Evolutionary conservation across 2,888 invertebrate species (phyloP), one percentile per base, ranked within the genome.

Genomic region (Itoplectis maculator): DNA sequence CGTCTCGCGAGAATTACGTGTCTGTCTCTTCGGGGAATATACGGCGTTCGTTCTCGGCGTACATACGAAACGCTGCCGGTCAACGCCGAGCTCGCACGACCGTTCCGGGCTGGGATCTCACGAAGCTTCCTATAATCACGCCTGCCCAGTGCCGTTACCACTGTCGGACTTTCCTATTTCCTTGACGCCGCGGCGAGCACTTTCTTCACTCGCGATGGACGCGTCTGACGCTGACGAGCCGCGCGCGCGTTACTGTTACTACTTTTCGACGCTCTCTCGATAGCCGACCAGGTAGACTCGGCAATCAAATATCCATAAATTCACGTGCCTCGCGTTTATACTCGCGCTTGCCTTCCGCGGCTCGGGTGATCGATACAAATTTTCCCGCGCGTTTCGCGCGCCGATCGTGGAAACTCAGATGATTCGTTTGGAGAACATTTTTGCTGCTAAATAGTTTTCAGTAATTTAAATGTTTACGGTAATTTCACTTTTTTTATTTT

Each of bases 111-210:
- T 65, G 45, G 72, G 65, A 68, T 81, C 79, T 79, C 70, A 70
- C 77, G 77, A 81, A 37, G 77, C 79, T 85, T 83, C 83, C 85
- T 85, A 75, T 69, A 85, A 77, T 80, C 79, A 77, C 40, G 54
- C 51, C n/a, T 66, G 47, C 54, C 68, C 49, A n/a, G n/a, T n/a
- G 45, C 61, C 69, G 69, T 49, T 54, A 59, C 15, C n/a, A 45
- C 63, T 40, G 49, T 70, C 49, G 54, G 77, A 82, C 84, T 82
- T 84, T 84, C 82, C 76, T 69, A 66, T 82, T 84, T 82, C 84
- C 73, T 80, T 45, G 72, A 75, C 45, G 65, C 23, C 37, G 56
- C 56, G n/a, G 73, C 72, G 72, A 73, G 76, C 59, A 83, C 85
- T 83, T 83, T 85, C 85, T 82, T 85, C 75, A 29, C 80, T 15